These are phyloP conservation scores for Cardiocondyla obscurior DNA, from an alignment of 1,140 invertebrate species.

Conservation along the genomic window DNA sequence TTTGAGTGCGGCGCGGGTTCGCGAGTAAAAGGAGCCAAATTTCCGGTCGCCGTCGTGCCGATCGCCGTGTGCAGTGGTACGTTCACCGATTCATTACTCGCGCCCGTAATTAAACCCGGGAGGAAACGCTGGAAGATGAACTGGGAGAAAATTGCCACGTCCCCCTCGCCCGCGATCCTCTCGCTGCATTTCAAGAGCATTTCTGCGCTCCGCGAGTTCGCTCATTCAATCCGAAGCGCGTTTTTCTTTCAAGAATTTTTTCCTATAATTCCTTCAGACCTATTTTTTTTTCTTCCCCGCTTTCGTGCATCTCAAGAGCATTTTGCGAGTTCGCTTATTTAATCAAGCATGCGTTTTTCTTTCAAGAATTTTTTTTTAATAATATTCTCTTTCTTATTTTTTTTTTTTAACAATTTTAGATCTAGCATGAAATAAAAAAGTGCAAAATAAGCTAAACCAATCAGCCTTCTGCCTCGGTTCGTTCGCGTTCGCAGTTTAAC, in stretches of 20 bases:
- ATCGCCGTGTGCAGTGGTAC: neutral
- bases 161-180: neutral
- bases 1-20: neutral
- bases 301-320: neutral
- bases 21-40: constrained; percentile 34
- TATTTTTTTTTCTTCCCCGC: neutral
- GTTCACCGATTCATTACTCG: neutral
- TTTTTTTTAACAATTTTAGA: no score
- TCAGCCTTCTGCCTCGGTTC: neutral
- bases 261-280: neutral
- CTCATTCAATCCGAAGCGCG: neutral
- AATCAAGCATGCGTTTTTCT: neutral
- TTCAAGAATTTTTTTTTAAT: neutral
- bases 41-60: constrained; percentile 19
- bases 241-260: neutral
- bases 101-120: neutral
- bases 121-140: neutral
- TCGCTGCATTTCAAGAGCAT: neutral
- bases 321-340: neutral
- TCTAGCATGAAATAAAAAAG: no score
- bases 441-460: neutral
- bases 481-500: neutral
- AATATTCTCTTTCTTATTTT: neutral
- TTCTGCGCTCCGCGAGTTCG: neutral
- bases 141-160: neutral